phyloP scores from a whole-genome alignment of 2,888 invertebrate genomes.

The Crossocerus cetratus region DNA sequence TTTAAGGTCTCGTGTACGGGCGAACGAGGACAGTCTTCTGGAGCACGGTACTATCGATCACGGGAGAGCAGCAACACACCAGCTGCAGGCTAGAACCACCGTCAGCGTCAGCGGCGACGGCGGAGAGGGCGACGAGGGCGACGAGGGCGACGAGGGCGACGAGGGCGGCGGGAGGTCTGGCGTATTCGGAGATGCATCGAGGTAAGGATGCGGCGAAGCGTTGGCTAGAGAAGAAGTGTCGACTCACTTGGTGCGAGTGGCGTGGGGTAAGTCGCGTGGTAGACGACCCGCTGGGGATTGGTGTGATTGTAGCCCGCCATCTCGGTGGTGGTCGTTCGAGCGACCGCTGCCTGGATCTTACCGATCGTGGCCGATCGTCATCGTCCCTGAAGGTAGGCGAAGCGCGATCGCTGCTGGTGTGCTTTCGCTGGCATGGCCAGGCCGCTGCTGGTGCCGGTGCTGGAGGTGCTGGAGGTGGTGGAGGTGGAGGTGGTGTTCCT shows the following conservation, averaged over 20 bases:
- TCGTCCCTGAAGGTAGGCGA: constrained; percentile 56
- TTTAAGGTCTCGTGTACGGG: not conserved
- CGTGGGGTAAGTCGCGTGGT: constrained; percentile 76
- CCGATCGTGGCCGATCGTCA: constrained; percentile 64
- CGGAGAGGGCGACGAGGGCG: too few species aligned
- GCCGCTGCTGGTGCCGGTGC: too few species aligned
- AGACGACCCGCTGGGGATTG: constrained; percentile 75
- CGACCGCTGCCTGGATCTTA: constrained; percentile 60
- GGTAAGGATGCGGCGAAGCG: too few species aligned
- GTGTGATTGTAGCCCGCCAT: constrained; percentile 76
- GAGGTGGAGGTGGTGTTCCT: too few species aligned
- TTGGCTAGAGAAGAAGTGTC: too few species aligned
- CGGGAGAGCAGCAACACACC: not conserved
- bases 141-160: too few species aligned
- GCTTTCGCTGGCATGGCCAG: constrained; percentile 53
- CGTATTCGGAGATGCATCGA: too few species aligned
- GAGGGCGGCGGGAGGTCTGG: too few species aligned
- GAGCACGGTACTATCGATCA: not conserved
- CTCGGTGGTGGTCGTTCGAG: constrained; percentile 58
- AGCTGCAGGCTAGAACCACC: not conserved
- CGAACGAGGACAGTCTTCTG: constrained; percentile 2
- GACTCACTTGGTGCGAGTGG: constrained; percentile 76
- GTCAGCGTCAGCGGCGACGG: too few species aligned
- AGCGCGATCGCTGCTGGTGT: constrained; percentile 47
- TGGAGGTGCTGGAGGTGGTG: too few species aligned